phyloP scores from a whole-genome alignment of 1,140 invertebrate species.

The Drosophila chauvacae region DNA sequence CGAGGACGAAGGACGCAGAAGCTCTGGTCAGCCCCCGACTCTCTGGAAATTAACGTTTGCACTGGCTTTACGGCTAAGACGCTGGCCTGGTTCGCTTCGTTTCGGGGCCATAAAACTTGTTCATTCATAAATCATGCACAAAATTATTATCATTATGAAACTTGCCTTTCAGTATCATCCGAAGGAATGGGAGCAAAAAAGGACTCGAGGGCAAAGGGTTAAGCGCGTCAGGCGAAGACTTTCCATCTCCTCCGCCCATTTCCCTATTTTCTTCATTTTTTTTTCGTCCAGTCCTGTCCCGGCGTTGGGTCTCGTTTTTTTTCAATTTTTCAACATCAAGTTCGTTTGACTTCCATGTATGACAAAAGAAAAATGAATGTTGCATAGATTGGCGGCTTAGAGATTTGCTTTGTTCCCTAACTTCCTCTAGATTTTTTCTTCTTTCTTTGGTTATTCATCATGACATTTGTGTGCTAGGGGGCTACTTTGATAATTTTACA shows the following conservation, averaged over 20 bases:
- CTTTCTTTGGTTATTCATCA: conserved; percentile 25
- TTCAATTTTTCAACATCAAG: conserved; percentile 82
- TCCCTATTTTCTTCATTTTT: conserved; percentile 21
- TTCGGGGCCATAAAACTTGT: conserved; percentile 75
- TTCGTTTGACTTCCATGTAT: conserved; percentile 28
- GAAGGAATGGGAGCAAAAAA: conserved; percentile 24
- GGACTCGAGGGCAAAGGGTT: conserved; percentile 55
- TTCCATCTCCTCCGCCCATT: conserved; percentile 29
- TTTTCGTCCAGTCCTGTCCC: background rate
- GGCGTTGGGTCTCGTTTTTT: conserved; percentile 74
- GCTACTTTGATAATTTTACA: conserved; percentile 71
- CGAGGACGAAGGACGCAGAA: conserved; percentile 12
- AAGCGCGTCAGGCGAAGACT: conserved; percentile 67
- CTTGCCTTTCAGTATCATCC: conserved; percentile 76
- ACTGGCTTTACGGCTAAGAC: conserved; percentile 57
- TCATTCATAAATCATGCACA: conserved; percentile 81
- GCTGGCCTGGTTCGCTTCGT: conserved; percentile 28
- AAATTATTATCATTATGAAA: conserved; percentile 84
- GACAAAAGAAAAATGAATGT: conserved; percentile 79
- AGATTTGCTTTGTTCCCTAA: conserved; percentile 44
- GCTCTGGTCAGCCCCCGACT: conserved; percentile 21
- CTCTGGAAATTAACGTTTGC: conserved; percentile 74
- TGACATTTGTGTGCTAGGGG: conserved; percentile 31
- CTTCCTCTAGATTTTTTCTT: background rate
- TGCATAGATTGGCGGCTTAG: conserved; percentile 64